Percentiles rank a stretch among this genome's conserved stretches.
phyloP scores from a whole-genome alignment of 2,113 vertebrate species.

The Thunnus thynnus region DNA sequence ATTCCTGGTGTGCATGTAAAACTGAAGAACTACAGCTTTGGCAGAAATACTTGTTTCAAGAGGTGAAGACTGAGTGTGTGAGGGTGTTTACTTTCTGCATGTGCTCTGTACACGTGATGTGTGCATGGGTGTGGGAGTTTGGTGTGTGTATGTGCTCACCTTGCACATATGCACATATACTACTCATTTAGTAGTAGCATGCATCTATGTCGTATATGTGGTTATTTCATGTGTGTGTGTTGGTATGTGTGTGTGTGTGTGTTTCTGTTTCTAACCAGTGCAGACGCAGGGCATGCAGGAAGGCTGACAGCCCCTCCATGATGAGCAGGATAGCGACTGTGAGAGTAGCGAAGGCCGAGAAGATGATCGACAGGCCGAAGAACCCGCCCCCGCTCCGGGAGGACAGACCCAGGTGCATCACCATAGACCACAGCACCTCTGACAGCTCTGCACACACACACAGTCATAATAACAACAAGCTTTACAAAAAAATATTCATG shows the following conservation, averaged over 20 bases:
- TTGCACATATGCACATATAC: not conserved
- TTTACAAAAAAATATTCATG: not conserved
- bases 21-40: constrained; percentile 10
- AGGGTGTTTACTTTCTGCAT: not conserved
- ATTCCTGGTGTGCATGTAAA: constrained; percentile 34
- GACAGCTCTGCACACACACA: constrained; percentile 88
- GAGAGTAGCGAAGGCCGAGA: constrained; percentile 91
- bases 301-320: constrained; percentile 98
- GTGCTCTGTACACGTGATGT: not conserved
- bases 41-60: constrained; percentile 9
- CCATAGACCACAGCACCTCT: constrained; percentile 96
- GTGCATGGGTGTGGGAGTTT: no score
- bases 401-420: constrained; percentile 91
- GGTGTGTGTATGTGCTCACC: not conserved
- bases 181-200: not conserved
- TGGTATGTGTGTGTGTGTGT: not conserved
- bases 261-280: constrained; percentile 90
- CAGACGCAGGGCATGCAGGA: constrained; percentile 95
- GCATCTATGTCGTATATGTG: not conserved
- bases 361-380: constrained; percentile 91
- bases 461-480: not conserved
- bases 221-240: not conserved
- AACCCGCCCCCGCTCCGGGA: constrained; percentile 89
- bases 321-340: constrained; percentile 95
- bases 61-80: constrained; percentile 13